Evolutionary conservation across 2,113 vertebrate genomes (phyloP).

Genomic region (Vombatus ursinus): DNA sequence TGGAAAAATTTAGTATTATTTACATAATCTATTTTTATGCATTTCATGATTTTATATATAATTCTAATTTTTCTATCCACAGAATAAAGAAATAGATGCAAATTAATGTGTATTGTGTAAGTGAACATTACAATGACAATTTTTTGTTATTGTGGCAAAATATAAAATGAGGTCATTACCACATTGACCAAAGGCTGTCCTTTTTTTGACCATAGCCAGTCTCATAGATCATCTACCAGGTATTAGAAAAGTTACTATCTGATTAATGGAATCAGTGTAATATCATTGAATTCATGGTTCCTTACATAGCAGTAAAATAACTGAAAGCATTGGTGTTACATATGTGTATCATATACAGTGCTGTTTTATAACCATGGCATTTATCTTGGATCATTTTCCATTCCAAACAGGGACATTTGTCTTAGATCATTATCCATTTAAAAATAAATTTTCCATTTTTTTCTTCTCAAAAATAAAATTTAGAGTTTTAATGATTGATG

Average conservation of each 20-base stretch:
- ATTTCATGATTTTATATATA: background rate
- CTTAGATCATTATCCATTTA: background rate
- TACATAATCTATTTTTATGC: background rate
- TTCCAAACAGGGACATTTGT: background rate
- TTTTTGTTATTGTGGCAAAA: background rate
- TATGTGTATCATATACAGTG: background rate
- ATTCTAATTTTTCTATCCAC: background rate
- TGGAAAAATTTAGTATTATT: background rate
- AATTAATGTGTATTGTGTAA: background rate
- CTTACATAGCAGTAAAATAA: background rate
- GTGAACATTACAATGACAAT: background rate
- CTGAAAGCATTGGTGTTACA: background rate
- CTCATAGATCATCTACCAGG: background rate
- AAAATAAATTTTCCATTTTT: background rate
- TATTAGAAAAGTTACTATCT: background rate
- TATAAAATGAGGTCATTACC: background rate
- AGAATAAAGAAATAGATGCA: background rate
- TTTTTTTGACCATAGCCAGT: background rate
- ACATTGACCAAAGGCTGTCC: background rate
- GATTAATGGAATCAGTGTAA: background rate
- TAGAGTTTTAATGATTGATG: background rate
- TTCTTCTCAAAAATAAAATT: background rate
- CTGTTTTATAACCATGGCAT: background rate
- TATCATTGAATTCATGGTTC: background rate
- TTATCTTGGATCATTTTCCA: background rate